phyloP scores from a whole-genome alignment of 2,888 invertebrate genomes.

The Eupithecia subfuscata region DNA sequence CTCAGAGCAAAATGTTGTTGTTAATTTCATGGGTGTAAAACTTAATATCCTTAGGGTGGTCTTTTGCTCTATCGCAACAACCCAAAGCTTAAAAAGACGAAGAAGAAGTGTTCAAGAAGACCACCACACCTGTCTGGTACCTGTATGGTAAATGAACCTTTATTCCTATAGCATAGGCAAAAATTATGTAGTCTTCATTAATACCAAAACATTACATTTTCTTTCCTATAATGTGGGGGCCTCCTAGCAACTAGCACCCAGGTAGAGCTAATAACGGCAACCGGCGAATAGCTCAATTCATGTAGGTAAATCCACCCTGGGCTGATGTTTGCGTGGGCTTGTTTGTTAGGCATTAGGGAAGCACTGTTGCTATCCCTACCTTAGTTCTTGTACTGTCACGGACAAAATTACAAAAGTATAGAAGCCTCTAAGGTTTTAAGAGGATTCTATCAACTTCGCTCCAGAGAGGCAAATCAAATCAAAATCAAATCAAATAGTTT shows the following conservation, averaged over 20 bases:
- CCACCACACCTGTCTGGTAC: not conserved
- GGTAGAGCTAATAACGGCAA: not conserved
- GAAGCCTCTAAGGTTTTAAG: not conserved
- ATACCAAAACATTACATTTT: not conserved
- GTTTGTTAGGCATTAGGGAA: slow-evolving; percentile 38
- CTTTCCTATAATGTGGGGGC: not conserved
- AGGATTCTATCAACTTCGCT: not conserved
- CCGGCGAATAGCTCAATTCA: slow-evolving; percentile 28
- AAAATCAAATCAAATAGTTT: no score
- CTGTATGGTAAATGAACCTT: not conserved
- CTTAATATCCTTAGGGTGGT: not conserved
- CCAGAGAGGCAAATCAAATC: not conserved
- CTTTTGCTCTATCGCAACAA: not conserved
- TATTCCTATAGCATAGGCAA: not conserved
- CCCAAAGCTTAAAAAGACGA: not conserved
- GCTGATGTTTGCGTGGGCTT: slow-evolving; percentile 33
- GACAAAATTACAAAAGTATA: slow-evolving; percentile 5
- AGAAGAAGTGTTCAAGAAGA: not conserved
- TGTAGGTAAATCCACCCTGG: slow-evolving; percentile 27
- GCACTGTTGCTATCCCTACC: slow-evolving; percentile 32
- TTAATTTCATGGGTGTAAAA: not conserved
- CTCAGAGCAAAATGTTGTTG: not conserved
- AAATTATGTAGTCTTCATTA: not conserved
- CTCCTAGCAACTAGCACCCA: slow-evolving; percentile 1
- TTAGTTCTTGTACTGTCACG: slow-evolving; percentile 19